phyloP scores from a whole-genome alignment of 1,140 invertebrate genomes.

The Drosophila kohkoa region DNA sequence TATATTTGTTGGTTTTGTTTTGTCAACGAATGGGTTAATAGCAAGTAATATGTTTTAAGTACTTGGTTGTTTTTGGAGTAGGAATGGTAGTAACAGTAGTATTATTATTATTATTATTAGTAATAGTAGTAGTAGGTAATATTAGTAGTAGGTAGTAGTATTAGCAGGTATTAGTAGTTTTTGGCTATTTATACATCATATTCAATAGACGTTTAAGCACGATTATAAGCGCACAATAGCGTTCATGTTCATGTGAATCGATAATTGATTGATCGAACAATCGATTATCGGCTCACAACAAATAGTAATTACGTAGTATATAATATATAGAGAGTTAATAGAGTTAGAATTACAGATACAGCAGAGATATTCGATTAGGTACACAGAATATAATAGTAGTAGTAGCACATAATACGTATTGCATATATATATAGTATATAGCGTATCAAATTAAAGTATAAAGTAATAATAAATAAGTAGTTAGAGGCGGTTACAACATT shows the following conservation, averaged over 20 bases:
- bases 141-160: conserved; percentile 9
- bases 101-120: conserved; percentile 4
- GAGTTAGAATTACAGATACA: conserved; percentile 5
- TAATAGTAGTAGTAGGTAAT: conserved; percentile 25
- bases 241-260: conserved; percentile 28
- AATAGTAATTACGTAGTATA: background rate
- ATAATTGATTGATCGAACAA: conserved; percentile 17
- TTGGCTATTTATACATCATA: conserved; percentile 46
- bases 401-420: conserved; percentile 53
- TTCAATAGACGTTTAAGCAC: conserved; percentile 75
- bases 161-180: conserved; percentile 27
- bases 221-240: conserved; percentile 74
- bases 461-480: conserved; percentile 6
- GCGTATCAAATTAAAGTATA: conserved; percentile 21
- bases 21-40: conserved; percentile 22
- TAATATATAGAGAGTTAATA: background rate
- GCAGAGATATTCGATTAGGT: conserved; percentile 14
- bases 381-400: conserved; percentile 38
- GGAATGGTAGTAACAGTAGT: conserved; percentile 29
- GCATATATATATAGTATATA: conserved; percentile 8
- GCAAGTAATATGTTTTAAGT: conserved; percentile 27
- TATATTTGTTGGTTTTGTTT: conserved; percentile 21
- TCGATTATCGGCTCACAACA: conserved; percentile 13
- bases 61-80: conserved; percentile 15
- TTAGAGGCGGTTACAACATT: conserved; percentile 55